Evolutionary conservation across 53 echinoderm and acorn worm genomes (phyloP).

Genomic region (Antedon mediterranea): DNA sequence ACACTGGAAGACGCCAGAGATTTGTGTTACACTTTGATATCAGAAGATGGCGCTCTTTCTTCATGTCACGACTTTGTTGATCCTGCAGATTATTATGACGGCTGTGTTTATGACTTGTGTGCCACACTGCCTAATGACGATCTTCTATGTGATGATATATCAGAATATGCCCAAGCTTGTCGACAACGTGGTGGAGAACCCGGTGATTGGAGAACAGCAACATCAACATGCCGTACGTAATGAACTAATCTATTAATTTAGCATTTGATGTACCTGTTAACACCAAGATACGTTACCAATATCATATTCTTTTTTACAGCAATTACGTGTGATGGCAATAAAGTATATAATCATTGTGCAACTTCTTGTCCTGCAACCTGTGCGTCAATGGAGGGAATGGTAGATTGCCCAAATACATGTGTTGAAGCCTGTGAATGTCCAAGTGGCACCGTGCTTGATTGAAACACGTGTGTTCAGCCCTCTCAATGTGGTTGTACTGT

Average conservation of each 20-base stretch:
- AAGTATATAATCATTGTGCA: constrained; percentile 40
- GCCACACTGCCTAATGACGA: constrained; percentile 34
- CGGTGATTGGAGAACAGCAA: constrained; percentile 35
- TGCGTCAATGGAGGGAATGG: constrained; percentile 9
- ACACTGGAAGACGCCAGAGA: constrained; percentile 30
- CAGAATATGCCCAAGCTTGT: constrained; percentile 31
- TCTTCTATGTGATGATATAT: constrained; percentile 42
- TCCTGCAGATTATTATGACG: constrained; percentile 31
- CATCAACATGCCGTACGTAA: constrained; percentile 35
- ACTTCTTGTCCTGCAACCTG: constrained; percentile 48
- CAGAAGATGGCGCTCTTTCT: constrained; percentile 24
- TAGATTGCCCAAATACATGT: constrained; percentile 13
- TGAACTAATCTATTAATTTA: too few relatives aligned
- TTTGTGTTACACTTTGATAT: constrained; percentile 42
- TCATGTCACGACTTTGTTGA: constrained; percentile 31
- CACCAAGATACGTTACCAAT: not conserved
- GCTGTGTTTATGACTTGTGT: too few relatives aligned
- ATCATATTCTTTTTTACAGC: constrained; percentile 20
- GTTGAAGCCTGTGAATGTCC: constrained; percentile 60
- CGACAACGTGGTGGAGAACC: constrained; percentile 33
- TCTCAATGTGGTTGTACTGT: constrained; percentile 53
- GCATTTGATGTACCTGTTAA: too few relatives aligned
- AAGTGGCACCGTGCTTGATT: constrained; percentile 45
- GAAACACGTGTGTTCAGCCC: constrained; percentile 37
- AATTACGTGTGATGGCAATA: constrained; percentile 27